phyloP scores from a whole-genome alignment of 1,140 invertebrate genomes.

The Drosophila micromelanica region DNA sequence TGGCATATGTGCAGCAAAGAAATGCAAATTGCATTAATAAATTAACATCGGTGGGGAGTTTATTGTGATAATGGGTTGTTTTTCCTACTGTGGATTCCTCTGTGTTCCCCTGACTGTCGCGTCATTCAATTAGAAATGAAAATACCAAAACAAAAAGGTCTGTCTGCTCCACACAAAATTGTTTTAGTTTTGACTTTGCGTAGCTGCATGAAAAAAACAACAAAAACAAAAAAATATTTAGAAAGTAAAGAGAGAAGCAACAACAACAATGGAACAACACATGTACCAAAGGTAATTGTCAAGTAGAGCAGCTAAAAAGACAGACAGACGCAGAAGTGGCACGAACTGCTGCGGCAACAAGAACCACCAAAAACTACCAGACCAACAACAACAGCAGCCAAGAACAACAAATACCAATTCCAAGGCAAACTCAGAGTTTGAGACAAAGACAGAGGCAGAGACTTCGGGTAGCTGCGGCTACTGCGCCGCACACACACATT shows the following conservation, averaged over 20 bases:
- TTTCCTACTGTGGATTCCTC: constrained; percentile 11
- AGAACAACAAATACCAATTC: constrained; percentile 27
- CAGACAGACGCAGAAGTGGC: constrained; percentile 56
- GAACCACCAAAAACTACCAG: constrained; percentile 10
- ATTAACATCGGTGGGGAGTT: constrained; percentile 30
- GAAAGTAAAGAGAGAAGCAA: constrained; percentile 77
- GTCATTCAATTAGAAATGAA: constrained; percentile 81
- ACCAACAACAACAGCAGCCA: constrained; percentile 24
- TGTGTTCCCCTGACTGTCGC: constrained; percentile 34
- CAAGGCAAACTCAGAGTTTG: not conserved
- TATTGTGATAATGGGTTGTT: not conserved
- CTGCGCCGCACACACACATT: constrained; percentile 55
- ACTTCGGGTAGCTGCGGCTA: constrained; percentile 33
- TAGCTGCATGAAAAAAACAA: constrained; percentile 29
- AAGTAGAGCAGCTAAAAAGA: constrained; percentile 67
- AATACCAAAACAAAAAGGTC: constrained; percentile 75
- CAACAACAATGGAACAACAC: constrained; percentile 58
- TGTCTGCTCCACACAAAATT: constrained; percentile 47
- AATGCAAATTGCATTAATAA: constrained; percentile 82
- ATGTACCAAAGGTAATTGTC: constrained; percentile 81
- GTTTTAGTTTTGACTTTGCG: constrained; percentile 63
- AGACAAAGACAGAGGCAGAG: not conserved
- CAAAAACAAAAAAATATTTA: constrained; percentile 78
- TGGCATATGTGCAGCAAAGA: constrained; percentile 49
- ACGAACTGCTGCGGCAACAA: constrained; percentile 47